Conservation (phyloP, 53 echinoderm and acorn worm species). For the Stichopus horrens region DNA sequence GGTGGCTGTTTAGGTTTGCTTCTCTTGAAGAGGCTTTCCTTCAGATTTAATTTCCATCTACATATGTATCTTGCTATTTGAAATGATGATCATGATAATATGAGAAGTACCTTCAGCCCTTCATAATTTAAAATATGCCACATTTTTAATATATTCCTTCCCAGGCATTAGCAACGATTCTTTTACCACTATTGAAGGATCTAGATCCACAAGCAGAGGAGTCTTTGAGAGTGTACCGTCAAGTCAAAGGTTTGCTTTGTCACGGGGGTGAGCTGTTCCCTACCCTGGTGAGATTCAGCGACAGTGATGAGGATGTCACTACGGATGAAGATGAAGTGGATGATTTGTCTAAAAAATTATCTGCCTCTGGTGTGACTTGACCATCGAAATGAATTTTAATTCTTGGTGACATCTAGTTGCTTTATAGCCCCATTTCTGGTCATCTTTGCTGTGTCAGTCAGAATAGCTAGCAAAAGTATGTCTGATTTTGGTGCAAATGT, state of each 20-base stretch:
- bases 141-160: not conserved
- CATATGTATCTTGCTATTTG: too few species aligned
- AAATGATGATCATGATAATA: too few species aligned
- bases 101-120: too few species aligned
- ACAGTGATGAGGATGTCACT: not conserved
- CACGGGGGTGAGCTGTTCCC: constrained; percentile 24
- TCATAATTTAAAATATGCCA: not conserved
- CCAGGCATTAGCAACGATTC: not conserved
- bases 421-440: too few species aligned
- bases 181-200: not conserved
- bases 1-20: too few species aligned
- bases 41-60: too few species aligned
- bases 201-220: not conserved
- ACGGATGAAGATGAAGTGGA: not conserved
- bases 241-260: constrained; percentile 16
- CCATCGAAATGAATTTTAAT: not conserved
- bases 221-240: not conserved
- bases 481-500: too few species aligned
- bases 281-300: constrained; percentile 2
- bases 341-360: not conserved
- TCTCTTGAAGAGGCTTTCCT: too few species aligned
- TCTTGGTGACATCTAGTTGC: not conserved
- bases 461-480: too few species aligned
- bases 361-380: not conserved
- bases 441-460: too few species aligned